A percentile compares a stretch with the other conserved stretches of the same genome.
These are phyloP conservation scores for Nematopogon swammerdamellus DNA, from an alignment of 2,888 invertebrate species.

Conservation along the genomic window DNA sequence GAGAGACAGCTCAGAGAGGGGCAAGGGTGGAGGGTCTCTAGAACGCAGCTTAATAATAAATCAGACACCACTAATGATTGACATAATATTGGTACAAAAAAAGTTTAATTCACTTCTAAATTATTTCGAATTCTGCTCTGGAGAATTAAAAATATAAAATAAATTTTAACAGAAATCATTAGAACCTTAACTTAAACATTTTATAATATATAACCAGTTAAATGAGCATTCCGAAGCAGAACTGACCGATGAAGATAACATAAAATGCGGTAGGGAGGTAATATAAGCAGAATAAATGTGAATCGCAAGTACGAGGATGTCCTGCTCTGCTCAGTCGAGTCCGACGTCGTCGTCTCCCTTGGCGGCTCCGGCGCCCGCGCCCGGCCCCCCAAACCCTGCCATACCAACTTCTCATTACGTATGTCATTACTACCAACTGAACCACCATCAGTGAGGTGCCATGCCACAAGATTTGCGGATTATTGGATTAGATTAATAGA, in stretches of 20 bases:
- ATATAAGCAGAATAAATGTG: constrained; percentile 3
- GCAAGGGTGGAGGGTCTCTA: no score
- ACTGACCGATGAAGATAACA: constrained; percentile 4
- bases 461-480: no score
- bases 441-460: no score
- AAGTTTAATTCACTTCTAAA: constrained; percentile 2
- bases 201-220: constrained; percentile 1
- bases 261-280: neutral
- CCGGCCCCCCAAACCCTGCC: constrained; percentile 27
- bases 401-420: no score
- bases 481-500: no score
- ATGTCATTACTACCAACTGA: no score
- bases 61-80: no score
- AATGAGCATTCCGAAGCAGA: constrained; percentile 1
- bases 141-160: constrained; percentile 5
- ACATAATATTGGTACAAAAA: no score
- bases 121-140: constrained; percentile 7
- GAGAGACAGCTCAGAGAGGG: no score
- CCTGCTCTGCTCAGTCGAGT: constrained; percentile 49
- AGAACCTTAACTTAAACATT: constrained; percentile 8
- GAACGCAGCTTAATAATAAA: no score
- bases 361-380: constrained; percentile 31
- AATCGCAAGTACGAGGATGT: constrained; percentile 11
- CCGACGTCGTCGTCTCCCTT: constrained; percentile 61
- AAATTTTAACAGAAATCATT: constrained; percentile 2